These are phyloP conservation scores for Gymnodraco acuticeps DNA, from an alignment of 2,797 vertebrate species.

Conservation along the genomic window DNA sequence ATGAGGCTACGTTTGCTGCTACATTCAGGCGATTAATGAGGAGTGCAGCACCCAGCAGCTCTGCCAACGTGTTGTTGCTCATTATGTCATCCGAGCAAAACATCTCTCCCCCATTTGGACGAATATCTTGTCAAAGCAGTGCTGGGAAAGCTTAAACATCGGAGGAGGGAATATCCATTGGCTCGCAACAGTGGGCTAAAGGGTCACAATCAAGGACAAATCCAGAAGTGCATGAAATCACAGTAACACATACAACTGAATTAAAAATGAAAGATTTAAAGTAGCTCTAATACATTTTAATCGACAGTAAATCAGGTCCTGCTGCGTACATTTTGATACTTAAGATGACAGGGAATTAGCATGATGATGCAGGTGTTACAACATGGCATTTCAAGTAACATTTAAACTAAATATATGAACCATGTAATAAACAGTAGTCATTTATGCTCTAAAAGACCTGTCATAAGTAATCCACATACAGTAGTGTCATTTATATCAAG, in stretches of 20 bases:
- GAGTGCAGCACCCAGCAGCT: constrained; percentile 18
- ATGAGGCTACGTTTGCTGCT: constrained; percentile 31
- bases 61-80: constrained; percentile 34
- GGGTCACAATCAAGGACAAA: constrained; percentile 66
- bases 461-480: neutral
- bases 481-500: neutral
- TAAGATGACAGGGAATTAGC: constrained; percentile 33
- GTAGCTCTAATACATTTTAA: constrained; percentile 27
- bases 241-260: constrained; percentile 43
- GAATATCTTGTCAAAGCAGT: constrained; percentile 50
- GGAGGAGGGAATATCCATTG: constrained; percentile 35
- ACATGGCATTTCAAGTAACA: neutral
- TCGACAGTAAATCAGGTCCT: constrained; percentile 26
- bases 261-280: constrained; percentile 61
- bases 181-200: constrained; percentile 37
- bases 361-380: constrained; percentile 21
- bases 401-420: neutral
- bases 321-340: constrained; percentile 36
- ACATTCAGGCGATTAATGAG: constrained; percentile 51
- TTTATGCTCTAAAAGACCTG: neutral
- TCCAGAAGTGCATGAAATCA: constrained; percentile 66
- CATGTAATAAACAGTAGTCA: neutral
- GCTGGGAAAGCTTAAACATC: constrained; percentile 35
- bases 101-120: constrained; percentile 37
- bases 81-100: constrained; percentile 55